Evolutionary conservation across 2,113 vertebrate genomes (phyloP).

Genomic region (Ceuthmochares aereus): DNA sequence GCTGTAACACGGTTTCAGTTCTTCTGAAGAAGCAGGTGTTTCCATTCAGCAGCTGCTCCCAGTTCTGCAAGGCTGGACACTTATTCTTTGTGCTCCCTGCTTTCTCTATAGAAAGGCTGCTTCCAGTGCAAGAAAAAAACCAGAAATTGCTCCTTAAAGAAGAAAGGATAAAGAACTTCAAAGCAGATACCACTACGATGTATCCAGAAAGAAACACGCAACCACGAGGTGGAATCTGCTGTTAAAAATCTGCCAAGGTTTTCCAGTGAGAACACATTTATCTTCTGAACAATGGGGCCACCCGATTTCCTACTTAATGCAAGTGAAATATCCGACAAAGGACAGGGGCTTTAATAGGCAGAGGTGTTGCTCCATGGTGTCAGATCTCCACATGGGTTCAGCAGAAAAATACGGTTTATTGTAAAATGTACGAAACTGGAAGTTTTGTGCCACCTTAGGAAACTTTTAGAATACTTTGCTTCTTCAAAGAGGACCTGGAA

Average conservation of each 20-base stretch:
- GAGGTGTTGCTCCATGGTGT: background rate
- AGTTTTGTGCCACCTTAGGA: constrained; percentile 22
- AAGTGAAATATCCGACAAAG: constrained; percentile 2
- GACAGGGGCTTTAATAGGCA: background rate
- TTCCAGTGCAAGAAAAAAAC: constrained; percentile 15
- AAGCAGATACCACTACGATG: constrained; percentile 29
- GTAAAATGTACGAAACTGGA: background rate
- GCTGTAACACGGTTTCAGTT: background rate
- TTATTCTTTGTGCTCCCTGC: constrained; percentile 39
- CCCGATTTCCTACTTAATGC: background rate
- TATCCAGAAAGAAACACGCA: constrained; percentile 59
- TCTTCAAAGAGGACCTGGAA: constrained; percentile 28
- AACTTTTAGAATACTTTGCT: constrained; percentile 17
- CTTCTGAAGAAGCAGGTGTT: background rate
- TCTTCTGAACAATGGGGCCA: background rate
- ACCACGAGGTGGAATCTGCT: constrained; percentile 36
- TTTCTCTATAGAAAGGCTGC: constrained; percentile 10
- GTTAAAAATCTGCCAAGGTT: constrained; percentile 2
- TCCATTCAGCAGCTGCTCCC: background rate
- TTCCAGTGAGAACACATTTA: background rate
- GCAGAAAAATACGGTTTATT: background rate
- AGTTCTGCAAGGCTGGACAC: constrained; percentile 10
- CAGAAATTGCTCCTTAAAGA: constrained; percentile 57
- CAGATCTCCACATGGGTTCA: constrained; percentile 26
- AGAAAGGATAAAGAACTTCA: constrained; percentile 71